A percentile compares a stretch with the other conserved stretches of the same genome.
Evolutionary conservation across 2,888 invertebrate genomes (phyloP).

Genomic region (Meteorus colon): DNA sequence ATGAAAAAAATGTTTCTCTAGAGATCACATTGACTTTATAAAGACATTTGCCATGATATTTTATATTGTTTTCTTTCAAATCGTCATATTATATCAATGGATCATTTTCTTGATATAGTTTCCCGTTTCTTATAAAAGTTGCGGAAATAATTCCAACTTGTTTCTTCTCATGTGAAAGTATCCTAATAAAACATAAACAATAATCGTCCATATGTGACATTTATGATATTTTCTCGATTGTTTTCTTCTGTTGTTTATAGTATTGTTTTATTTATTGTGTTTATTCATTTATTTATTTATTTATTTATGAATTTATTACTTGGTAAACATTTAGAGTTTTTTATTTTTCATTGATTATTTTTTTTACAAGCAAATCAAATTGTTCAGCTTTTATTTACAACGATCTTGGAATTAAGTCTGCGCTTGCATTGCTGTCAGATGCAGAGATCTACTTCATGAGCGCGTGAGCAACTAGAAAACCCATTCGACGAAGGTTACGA

Average conservation of each 20-base stretch:
- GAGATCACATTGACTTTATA: slow-evolving; percentile 11
- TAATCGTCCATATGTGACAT: not conserved
- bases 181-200: not conserved
- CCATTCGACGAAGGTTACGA: not conserved
- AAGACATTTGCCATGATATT: not conserved
- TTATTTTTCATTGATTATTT: not conserved
- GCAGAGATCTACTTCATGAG: not conserved
- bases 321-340: not conserved
- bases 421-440: not conserved
- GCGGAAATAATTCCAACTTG: too few species aligned
- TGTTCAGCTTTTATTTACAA: not conserved
- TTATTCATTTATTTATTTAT: too few species aligned
- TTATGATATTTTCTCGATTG: not conserved
- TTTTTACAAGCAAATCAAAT: not conserved
- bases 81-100: not conserved
- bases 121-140: too few species aligned
- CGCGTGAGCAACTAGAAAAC: not conserved
- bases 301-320: too few species aligned
- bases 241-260: too few species aligned
- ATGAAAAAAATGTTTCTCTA: not conserved
- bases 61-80: not conserved
- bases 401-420: not conserved
- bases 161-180: not conserved
- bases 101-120: not conserved
- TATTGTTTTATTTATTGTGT: too few species aligned